A percentile compares a stretch with the other conserved stretches of the same genome.
Evolutionary conservation across 2,888 invertebrate genomes (phyloP).

Genomic region (Chrysolina haemoptera): DNA sequence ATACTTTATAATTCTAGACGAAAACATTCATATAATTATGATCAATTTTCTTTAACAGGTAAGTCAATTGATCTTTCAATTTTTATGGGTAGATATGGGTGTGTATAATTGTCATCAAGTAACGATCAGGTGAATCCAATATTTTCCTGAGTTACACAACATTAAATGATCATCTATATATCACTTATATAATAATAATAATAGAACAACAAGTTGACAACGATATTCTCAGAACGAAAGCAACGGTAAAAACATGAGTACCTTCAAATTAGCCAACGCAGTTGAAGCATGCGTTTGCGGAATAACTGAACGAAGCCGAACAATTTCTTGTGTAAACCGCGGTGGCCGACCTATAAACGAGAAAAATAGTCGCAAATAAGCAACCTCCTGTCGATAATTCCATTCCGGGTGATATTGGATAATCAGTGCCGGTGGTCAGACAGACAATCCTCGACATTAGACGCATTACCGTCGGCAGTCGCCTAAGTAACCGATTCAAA

Average conservation of each 20-base stretch:
- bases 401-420: conserved; percentile 64
- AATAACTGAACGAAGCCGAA: background rate
- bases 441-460: conserved; percentile 51
- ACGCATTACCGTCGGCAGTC: conserved; percentile 50
- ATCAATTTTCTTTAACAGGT: too few species aligned
- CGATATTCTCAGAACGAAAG: too few species aligned
- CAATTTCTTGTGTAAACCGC: conserved; percentile 16
- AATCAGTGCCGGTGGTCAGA: conserved; percentile 66
- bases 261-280: conserved; percentile 14
- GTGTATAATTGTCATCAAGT: too few species aligned
- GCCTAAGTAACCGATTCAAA: conserved; percentile 58
- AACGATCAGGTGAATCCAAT: too few species aligned
- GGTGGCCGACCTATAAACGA: conserved; percentile 42
- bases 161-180: too few species aligned
- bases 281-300: background rate
- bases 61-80: too few species aligned
- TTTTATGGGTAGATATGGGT: too few species aligned
- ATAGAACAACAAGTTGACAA: too few species aligned
- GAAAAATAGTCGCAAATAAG: conserved; percentile 41
- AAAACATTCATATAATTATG: too few species aligned
- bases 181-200: too few species aligned
- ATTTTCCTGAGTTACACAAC: too few species aligned
- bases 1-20: too few species aligned
- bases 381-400: conserved; percentile 48
- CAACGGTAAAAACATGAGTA: background rate